These are phyloP conservation scores for Lasius fuliginosus DNA, from an alignment of 2,888 invertebrate species.

Conservation along the genomic window DNA sequence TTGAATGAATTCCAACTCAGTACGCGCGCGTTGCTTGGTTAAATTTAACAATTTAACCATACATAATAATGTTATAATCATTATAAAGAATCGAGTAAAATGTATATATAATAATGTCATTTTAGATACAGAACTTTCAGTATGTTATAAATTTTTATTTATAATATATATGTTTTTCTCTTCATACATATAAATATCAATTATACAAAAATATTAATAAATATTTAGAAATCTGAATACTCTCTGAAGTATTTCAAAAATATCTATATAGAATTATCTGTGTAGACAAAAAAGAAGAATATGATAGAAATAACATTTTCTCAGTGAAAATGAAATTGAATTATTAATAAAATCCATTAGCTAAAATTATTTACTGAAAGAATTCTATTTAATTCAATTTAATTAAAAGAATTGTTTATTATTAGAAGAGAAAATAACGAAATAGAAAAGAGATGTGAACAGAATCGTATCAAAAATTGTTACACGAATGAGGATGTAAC, in stretches of 20 bases:
- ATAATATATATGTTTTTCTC: background rate
- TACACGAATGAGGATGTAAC: conserved; percentile 7
- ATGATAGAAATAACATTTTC: background rate
- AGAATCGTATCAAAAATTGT: background rate
- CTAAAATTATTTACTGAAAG: background rate
- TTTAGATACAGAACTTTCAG: background rate
- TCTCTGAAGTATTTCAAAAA: background rate
- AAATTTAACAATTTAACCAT: conserved; percentile 38
- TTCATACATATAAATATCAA: background rate
- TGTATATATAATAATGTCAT: background rate
- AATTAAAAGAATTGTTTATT: conserved; percentile 1
- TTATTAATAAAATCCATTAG: conserved; percentile 28
- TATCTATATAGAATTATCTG: background rate
- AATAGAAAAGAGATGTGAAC: background rate
- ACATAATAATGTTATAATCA: conserved; percentile 21
- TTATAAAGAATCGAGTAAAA: conserved; percentile 1
- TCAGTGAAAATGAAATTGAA: background rate
- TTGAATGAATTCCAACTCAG: conserved; percentile 35
- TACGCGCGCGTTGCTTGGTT: conserved; percentile 10
- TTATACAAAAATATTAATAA: background rate
- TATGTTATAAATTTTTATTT: background rate
- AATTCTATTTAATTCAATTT: conserved; percentile 7
- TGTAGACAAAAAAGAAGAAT: background rate
- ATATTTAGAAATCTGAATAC: background rate
- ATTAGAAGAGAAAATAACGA: background rate